A percentile compares a stretch with the other conserved stretches of the same genome.
These are phyloP conservation scores for Riptortus pedestris DNA, from an alignment of 1,140 invertebrate genomes.

Conservation along the genomic window DNA sequence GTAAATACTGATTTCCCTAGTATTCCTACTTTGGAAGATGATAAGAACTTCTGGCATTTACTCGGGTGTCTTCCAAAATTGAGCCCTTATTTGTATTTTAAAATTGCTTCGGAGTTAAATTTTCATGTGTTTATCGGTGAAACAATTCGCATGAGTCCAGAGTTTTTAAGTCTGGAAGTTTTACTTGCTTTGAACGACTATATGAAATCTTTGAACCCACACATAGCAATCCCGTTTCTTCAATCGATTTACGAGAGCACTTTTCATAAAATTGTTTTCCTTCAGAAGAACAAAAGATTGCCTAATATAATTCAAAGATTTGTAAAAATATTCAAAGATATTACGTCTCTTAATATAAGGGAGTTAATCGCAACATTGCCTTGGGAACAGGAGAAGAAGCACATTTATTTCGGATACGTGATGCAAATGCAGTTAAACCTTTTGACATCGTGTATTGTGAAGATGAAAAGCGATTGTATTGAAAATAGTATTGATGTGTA, in stretches of 20 bases:
- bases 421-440: background rate
- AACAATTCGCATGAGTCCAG: slow-evolving; percentile 10
- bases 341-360: background rate
- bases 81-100: slow-evolving; percentile 15
- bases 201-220: background rate
- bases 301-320: slow-evolving; percentile 5
- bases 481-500: background rate
- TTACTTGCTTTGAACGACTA: background rate
- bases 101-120: background rate
- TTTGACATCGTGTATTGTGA: background rate
- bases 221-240: background rate
- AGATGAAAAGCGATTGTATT: background rate
- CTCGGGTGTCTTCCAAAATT: slow-evolving; percentile 7
- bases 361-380: background rate
- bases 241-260: background rate
- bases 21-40: slow-evolving; percentile 2
- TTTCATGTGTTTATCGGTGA: background rate
- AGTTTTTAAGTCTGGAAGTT: slow-evolving; percentile 11
- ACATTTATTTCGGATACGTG: background rate
- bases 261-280: background rate
- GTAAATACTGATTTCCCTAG: slow-evolving; percentile 18
- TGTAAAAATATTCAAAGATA: slow-evolving; percentile 15
- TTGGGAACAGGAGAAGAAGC: slow-evolving; percentile 7
- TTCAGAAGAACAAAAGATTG: background rate
- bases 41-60: slow-evolving; percentile 20